Conservation (phyloP, 2,888 invertebrate genomes). For the Nysson spinosus region DNA sequence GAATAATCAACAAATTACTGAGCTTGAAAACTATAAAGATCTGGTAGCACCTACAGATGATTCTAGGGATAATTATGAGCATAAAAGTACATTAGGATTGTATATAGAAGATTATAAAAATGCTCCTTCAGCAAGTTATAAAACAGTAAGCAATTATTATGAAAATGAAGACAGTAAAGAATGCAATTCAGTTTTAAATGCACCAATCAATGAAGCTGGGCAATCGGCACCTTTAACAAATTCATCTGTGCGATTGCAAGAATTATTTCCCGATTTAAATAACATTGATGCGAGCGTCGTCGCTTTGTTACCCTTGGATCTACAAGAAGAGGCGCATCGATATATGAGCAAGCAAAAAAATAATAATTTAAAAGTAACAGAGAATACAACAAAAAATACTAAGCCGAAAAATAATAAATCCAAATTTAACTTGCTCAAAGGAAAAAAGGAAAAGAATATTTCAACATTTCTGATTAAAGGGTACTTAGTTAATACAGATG, state of each 20-base stretch:
- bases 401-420: conserved; percentile 52
- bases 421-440: conserved; percentile 43
- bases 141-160: not conserved
- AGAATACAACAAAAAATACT: conserved; percentile 37
- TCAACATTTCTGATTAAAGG: conserved; percentile 78
- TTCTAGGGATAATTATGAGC: too few relatives aligned
- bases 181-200: not conserved
- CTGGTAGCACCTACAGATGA: too few relatives aligned
- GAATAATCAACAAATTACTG: too few relatives aligned
- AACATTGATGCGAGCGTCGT: conserved; percentile 75
- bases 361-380: conserved; percentile 32
- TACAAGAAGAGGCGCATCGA: conserved; percentile 72
- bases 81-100: too few relatives aligned
- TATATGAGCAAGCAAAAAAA: conserved; percentile 51
- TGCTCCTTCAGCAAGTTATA: too few relatives aligned
- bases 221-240: too few relatives aligned
- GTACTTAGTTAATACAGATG: conserved; percentile 65
- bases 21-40: too few relatives aligned
- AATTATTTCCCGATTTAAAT: conserved; percentile 77
- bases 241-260: conserved; percentile 58
- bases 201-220: not conserved
- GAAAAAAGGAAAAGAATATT: conserved; percentile 53
- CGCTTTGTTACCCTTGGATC: conserved; percentile 72
- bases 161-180: not conserved
- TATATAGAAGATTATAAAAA: not conserved